These are phyloP conservation scores for Tiphia femorata DNA, from an alignment of 2,888 invertebrate genomes.

Conservation along the genomic window DNA sequence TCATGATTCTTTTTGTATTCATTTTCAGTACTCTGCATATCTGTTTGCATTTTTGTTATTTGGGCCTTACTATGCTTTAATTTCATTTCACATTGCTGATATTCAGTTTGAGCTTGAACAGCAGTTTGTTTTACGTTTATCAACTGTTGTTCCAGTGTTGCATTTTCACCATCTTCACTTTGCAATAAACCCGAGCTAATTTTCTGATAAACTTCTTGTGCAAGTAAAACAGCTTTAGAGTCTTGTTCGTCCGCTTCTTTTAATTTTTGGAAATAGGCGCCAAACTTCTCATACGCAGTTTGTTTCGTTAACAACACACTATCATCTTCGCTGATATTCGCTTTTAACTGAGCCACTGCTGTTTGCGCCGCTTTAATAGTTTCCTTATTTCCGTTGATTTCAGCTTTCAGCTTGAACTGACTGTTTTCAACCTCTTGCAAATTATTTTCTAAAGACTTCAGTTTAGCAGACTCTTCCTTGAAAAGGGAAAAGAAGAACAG, in stretches of 20 bases:
- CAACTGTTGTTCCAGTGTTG: constrained; percentile 90
- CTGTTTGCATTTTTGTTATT: constrained; percentile 76
- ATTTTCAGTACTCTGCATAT: constrained; percentile 77
- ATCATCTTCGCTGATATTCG: constrained; percentile 79
- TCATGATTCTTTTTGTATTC: constrained; percentile 78
- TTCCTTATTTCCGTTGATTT: constrained; percentile 76
- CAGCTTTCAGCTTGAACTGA: constrained; percentile 77
- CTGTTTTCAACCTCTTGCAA: constrained; percentile 76
- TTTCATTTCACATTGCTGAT: constrained; percentile 84
- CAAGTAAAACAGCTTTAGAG: constrained; percentile 76
- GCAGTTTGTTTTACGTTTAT: constrained; percentile 85
- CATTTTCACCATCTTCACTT: constrained; percentile 82
- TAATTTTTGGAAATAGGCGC: constrained; percentile 77
- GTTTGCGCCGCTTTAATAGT: constrained; percentile 78
- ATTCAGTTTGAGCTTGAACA: constrained; percentile 83
- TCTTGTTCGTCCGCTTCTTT: constrained; percentile 78
- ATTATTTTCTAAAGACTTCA: constrained; percentile 76
- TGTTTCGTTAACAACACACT: constrained; percentile 74
- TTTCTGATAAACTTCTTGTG: constrained; percentile 86
- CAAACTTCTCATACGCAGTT: constrained; percentile 74
- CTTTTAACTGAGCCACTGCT: constrained; percentile 77
- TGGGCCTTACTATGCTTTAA: constrained; percentile 75
- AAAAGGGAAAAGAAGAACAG: constrained; percentile 22
- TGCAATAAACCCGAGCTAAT: constrained; percentile 86
- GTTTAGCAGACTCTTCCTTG: constrained; percentile 77